phyloP scores from a whole-genome alignment of 2,113 vertebrate species.

The Carassius gibelio region DNA sequence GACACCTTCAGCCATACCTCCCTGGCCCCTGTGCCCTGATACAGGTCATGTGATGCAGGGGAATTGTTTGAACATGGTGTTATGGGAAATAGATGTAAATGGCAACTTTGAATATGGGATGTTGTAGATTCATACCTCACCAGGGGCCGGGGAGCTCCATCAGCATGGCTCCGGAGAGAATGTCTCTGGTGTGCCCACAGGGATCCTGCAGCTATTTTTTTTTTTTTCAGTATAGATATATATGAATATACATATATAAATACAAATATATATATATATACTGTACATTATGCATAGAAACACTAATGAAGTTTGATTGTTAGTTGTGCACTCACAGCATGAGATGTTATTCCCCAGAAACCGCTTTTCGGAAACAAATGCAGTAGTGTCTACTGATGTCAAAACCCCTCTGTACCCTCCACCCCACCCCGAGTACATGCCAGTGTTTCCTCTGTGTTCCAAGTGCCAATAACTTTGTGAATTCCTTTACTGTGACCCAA shows the following conservation, averaged over 20 bases:
- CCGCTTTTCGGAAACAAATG: conserved; percentile 59
- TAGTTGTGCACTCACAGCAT: conserved; percentile 81
- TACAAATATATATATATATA: conserved; percentile 50
- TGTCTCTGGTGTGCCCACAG: conserved; percentile 49
- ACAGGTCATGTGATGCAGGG: not conserved
- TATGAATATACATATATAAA: conserved; percentile 53
- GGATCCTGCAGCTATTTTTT: conserved; percentile 55
- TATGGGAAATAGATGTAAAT: not conserved
- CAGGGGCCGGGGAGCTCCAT: conserved; percentile 19
- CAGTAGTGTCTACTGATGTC: conserved; percentile 73
- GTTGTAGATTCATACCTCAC: conserved; percentile 47
- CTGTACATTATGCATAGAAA: conserved; percentile 80
- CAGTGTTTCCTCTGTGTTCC: conserved; percentile 80
- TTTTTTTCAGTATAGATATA: conserved; percentile 39
- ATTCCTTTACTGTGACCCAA: conserved; percentile 81
- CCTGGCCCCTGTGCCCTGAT: conserved; percentile 1
- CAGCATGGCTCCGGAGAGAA: conserved; percentile 35
- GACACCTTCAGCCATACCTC: conserved; percentile 27
- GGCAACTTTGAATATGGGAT: not conserved
- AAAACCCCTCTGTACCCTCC: conserved; percentile 51
- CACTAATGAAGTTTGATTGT: conserved; percentile 80
- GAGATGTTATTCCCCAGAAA: conserved; percentile 70
- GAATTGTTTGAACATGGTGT: not conserved
- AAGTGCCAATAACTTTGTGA: conserved; percentile 89
- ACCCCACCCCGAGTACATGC: conserved; percentile 66